Evolutionary conservation across 2,113 vertebrate genomes (phyloP).

Genomic region (Burhinus bistriatus): DNA sequence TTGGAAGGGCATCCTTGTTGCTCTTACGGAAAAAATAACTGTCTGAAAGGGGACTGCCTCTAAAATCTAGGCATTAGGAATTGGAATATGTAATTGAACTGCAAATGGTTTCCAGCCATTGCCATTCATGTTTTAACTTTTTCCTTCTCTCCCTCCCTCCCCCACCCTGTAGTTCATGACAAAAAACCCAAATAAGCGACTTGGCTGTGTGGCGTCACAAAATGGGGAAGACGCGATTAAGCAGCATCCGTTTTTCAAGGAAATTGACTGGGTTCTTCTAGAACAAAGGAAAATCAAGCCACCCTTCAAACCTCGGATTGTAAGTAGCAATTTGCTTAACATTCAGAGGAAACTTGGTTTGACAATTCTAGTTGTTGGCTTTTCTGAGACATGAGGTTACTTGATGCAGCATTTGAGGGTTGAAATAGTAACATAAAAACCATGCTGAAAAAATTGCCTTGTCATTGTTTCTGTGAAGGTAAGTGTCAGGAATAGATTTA

Average conservation of each 20-base stretch:
- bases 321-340: conserved; percentile 77
- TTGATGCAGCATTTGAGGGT: not conserved
- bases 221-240: conserved; percentile 94
- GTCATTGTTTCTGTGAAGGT: conserved; percentile 9
- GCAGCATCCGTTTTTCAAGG: conserved; percentile 95
- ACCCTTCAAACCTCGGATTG: conserved; percentile 97
- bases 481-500: conserved; percentile 18
- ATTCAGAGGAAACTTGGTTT: not conserved
- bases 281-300: conserved; percentile 97
- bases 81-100: not conserved
- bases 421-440: not conserved
- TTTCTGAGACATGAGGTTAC: not conserved
- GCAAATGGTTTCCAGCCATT: not conserved
- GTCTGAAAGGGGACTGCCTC: not conserved
- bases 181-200: conserved; percentile 93
- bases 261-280: conserved; percentile 96
- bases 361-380: not conserved
- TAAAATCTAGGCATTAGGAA: not conserved
- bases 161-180: conserved; percentile 90
- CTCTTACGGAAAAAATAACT: not conserved
- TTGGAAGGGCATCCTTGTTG: not conserved
- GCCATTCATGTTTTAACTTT: not conserved
- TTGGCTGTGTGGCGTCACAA: conserved; percentile 92
- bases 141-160: not conserved
- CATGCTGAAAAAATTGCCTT: not conserved